These are phyloP conservation scores for Salvelinus sp. DNA, from an alignment of 2,113 vertebrate species.

Conservation along the genomic window DNA sequence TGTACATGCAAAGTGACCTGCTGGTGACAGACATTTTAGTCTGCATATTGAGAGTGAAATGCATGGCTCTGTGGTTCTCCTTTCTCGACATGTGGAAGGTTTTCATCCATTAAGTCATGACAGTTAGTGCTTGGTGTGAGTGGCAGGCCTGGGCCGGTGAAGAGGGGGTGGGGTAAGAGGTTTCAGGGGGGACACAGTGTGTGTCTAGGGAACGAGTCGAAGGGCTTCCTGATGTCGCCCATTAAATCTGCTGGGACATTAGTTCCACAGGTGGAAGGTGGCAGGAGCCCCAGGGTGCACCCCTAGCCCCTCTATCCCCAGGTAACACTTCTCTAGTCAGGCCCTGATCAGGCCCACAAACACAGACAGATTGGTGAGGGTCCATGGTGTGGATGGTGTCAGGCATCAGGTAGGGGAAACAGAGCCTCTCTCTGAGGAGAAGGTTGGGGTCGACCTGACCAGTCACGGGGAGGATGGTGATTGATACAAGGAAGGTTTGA, in stretches of 20 bases:
- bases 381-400: slow-evolving; percentile 15
- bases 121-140: not conserved
- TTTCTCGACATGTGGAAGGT: not conserved
- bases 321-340: slow-evolving; percentile 31
- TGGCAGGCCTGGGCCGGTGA: too few species aligned
- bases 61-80: not conserved
- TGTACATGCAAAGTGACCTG: slow-evolving; percentile 22
- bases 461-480: not conserved
- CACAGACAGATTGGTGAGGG: slow-evolving; percentile 58
- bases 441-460: slow-evolving; percentile 41
- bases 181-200: not conserved
- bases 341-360: slow-evolving; percentile 22
- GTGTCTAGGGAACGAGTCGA: not conserved
- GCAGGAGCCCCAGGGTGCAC: slow-evolving; percentile 23
- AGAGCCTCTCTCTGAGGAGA: slow-evolving; percentile 7
- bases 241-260: slow-evolving; percentile 32
- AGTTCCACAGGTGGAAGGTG: slow-evolving; percentile 22
- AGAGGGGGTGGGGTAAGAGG: not conserved
- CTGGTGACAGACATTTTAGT: too few species aligned
- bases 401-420: slow-evolving; percentile 15
- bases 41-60: too few species aligned
- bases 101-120: not conserved
- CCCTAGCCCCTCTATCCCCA: not conserved
- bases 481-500: slow-evolving; percentile 1
- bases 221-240: slow-evolving; percentile 22